Percentiles rank a stretch among this genome's conserved stretches.
Evolutionary conservation across 2,888 invertebrate genomes (phyloP).

Genomic region (Philereme transversata): DNA sequence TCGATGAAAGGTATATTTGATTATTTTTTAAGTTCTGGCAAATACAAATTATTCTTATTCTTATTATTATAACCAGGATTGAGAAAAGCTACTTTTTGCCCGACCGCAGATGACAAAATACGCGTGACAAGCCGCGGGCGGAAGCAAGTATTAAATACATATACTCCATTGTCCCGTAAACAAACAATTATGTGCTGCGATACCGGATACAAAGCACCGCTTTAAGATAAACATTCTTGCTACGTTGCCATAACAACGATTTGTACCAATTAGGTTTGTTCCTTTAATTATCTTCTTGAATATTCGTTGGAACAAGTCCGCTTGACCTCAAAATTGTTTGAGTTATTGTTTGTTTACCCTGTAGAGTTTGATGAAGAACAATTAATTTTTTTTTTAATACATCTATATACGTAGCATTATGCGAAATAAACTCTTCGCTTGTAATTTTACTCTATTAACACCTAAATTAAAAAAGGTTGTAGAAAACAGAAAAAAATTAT

Average conservation of each 20-base stretch:
- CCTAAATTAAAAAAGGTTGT: no score
- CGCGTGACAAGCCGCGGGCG: no score
- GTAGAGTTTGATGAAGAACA: slow-evolving; percentile 61
- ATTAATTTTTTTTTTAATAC: slow-evolving; percentile 64
- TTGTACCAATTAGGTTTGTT: slow-evolving; percentile 60
- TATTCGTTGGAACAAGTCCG: slow-evolving; percentile 59
- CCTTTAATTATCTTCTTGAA: slow-evolving; percentile 63
- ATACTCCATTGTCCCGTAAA: background rate
- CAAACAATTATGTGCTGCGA: background rate
- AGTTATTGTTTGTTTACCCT: slow-evolving; percentile 71
- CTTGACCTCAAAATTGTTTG: slow-evolving; percentile 74
- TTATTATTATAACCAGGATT: no score
- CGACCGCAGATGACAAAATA: no score
- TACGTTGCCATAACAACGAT: slow-evolving; percentile 44
- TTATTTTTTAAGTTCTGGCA: no score
- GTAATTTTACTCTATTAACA: background rate
- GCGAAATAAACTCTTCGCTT: background rate
- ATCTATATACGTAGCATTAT: slow-evolving; percentile 34
- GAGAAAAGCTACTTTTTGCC: no score
- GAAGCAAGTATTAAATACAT: background rate
- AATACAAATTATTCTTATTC: no score
- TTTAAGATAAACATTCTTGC: slow-evolving; percentile 32
- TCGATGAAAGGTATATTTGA: no score
- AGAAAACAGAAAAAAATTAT: no score
- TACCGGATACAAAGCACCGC: slow-evolving; percentile 1